Evolutionary conservation across 1,140 invertebrate genomes (phyloP), one percentile per base, ranked within the genome.

Genomic region (Drosophila ohnishii): DNA sequence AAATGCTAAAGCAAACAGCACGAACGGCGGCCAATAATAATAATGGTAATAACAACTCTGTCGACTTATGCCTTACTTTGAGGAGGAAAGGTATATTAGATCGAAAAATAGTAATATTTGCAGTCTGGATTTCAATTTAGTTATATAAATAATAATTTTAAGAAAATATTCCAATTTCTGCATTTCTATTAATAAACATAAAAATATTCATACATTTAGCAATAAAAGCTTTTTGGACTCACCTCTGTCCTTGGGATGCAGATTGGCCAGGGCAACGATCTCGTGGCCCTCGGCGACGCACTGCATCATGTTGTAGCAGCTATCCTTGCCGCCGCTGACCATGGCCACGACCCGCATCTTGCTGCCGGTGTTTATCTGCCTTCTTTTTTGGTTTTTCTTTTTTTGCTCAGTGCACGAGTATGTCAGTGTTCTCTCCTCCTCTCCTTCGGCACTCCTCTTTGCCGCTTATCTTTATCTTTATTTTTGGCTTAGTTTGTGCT

Each of bases 261-360:
- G 94, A 94, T 99, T 99, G 57, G 98, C 98, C 82, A 99, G 92
- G 39, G 98, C 98, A 30, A 99, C 97, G 86, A 99, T 97, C 86
- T 98, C 95, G 93, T 99, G 99, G 37, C 98, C 98, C 91, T 97
- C 96, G 84, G 96, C 95, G 79, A 99, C 95, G 93, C 98, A 99
- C 93, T 99, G 96, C 95, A 99, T 96, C 96, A 99, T 97, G 92
- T 99, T 99, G 93, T 97, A 99, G 93, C 97, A 98, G 93, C 98
- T 99, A 93, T 99, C 99, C 93, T 99, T 99, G 66, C 99, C 99
- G 86, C 99, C 99, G 93, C 98, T 99, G 78, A 98, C 95, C 90
- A 98, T 93, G 60, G 96, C 97, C 62, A 97, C 96, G 62, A 97
- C 96, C 92, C 94, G 96, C 97, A 98, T 98, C 61, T 76, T 87